These are phyloP conservation scores for Lumbricus terrestris DNA, from an alignment of 2,888 invertebrate species.

Conservation along the genomic window DNA sequence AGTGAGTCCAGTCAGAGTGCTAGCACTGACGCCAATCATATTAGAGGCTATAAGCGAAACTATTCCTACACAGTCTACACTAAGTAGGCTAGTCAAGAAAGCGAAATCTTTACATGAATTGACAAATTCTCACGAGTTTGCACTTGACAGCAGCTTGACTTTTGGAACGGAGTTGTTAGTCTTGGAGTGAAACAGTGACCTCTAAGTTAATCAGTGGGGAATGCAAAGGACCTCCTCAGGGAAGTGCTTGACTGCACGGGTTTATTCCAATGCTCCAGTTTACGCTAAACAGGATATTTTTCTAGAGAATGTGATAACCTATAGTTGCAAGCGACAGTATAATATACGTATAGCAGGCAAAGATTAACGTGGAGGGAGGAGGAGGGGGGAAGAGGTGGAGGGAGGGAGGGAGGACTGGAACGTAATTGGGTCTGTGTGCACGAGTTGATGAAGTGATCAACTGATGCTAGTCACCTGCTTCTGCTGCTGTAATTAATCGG, in stretches of 20 bases:
- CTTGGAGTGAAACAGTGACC: neutral
- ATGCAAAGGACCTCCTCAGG: neutral
- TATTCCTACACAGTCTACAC: too few relatives aligned
- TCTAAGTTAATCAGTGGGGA: neutral
- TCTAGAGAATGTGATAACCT: neutral
- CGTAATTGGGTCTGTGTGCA: too few relatives aligned
- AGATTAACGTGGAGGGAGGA: neutral
- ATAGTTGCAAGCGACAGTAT: neutral
- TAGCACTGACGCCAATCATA: too few relatives aligned
- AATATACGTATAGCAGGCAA: too few relatives aligned
- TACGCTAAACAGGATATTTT: neutral
- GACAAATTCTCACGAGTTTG: neutral
- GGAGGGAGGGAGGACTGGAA: too few relatives aligned
- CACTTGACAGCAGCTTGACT: too few relatives aligned
- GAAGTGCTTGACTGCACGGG: neutral
- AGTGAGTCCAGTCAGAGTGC: too few relatives aligned
- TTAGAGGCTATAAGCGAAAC: neutral
- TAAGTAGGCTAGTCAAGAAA: too few relatives aligned
- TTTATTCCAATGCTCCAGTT: neutral
- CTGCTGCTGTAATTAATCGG: neutral
- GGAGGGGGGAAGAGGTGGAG: too few relatives aligned
- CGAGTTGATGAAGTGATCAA: neutral
- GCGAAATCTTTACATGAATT: neutral
- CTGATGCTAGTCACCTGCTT: neutral
- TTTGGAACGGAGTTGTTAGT: neutral